Percentiles rank a stretch among this genome's conserved stretches.
These are phyloP conservation scores for Stenchaetothrips biformis DNA, from an alignment of 2,888 invertebrate genomes.

Conservation along the genomic window DNA sequence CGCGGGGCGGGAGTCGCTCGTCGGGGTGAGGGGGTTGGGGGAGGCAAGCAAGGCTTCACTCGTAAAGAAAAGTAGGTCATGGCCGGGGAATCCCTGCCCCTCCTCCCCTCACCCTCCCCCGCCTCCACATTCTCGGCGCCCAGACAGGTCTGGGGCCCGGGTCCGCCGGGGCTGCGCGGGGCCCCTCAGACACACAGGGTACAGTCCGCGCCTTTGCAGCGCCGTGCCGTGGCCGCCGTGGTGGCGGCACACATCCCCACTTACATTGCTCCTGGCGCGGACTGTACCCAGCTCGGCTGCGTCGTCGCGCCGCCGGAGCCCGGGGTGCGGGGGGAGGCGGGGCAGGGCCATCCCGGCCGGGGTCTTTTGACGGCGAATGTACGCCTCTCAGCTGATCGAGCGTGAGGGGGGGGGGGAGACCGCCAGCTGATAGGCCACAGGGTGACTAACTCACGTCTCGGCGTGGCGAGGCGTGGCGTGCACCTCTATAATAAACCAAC, in stretches of 20 bases:
- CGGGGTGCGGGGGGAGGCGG: too few species aligned
- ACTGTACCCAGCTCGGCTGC: slow-evolving; percentile 42
- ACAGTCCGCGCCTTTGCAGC: slow-evolving; percentile 17
- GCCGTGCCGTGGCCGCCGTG: background rate
- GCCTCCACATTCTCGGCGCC: slow-evolving; percentile 19
- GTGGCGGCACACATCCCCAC: slow-evolving; percentile 30
- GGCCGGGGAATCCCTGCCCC: slow-evolving; percentile 21
- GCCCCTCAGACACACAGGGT: background rate
- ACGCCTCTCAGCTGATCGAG: background rate
- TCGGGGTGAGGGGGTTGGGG: slow-evolving; percentile 24
- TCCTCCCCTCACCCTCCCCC: background rate
- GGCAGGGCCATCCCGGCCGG: background rate
- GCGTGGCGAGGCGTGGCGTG: background rate
- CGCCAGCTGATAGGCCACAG: slow-evolving; percentile 42
- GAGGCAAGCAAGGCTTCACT: slow-evolving; percentile 25
- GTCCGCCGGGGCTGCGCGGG: background rate
- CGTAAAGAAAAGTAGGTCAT: slow-evolving; percentile 27
- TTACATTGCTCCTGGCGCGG: slow-evolving; percentile 32
- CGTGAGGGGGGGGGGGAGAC: slow-evolving; percentile 45
- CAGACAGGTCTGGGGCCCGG: slow-evolving; percentile 20
- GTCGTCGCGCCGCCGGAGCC: background rate
- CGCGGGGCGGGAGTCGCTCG: slow-evolving; percentile 15
- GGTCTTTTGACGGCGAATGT: background rate
- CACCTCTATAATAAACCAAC: slow-evolving; percentile 15
- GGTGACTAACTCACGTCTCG: background rate